Evolutionary conservation across 2,113 vertebrate genomes (phyloP), one percentile per base, ranked within the genome.

Genomic region (Mesembrinibis cayennensis): DNA sequence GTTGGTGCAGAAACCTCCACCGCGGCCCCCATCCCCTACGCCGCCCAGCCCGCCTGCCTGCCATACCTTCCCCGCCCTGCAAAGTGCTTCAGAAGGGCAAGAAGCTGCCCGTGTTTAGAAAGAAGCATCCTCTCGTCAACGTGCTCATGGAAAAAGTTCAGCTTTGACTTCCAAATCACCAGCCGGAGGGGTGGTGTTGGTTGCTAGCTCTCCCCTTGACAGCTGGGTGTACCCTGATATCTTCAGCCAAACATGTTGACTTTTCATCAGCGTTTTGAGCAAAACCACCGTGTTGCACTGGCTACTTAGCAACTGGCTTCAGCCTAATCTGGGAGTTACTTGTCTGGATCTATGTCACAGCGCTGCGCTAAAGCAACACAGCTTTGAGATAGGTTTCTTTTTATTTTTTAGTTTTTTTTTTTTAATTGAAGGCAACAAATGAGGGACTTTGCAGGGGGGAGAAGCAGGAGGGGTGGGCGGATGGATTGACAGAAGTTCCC

Each of bases 271-370:
- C 42, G 40, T 53, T 94, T 87, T 80, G 71, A 96, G 80, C 45
- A 49, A 45, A 96, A 53, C 22, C 53, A 53, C 52, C 1, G 3
- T 36, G 52, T 74, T 89, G 32, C 66, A 49, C 16, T 61, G 42
- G 66, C 92, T 96, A 82, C 82, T 95, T 91, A 94, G 91, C 74
- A 94, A 82, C 63, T 96, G 81, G 45, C 73, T 89, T n/a, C 87
- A 79, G 74, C 44, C 58, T 74, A 16, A 78, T n/a, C 45, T 52
- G 80, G 53, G 82, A 67, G 52, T 82, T 90, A 50, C 87, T 87
- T 73, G 67, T 34, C 71, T 85, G 74, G 58, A 65, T 58, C 52
- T 52, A 9, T 61, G 73, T 93, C 76, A 92, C 34, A 74, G 61
- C 0, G 2, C 86, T 61, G 63, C 1, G 4, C 56, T 58, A 53